Evolutionary conservation across 2,113 vertebrate species (phyloP), one percentile per base, ranked within the genome.

Genomic region (Cebidichthys violaceus): DNA sequence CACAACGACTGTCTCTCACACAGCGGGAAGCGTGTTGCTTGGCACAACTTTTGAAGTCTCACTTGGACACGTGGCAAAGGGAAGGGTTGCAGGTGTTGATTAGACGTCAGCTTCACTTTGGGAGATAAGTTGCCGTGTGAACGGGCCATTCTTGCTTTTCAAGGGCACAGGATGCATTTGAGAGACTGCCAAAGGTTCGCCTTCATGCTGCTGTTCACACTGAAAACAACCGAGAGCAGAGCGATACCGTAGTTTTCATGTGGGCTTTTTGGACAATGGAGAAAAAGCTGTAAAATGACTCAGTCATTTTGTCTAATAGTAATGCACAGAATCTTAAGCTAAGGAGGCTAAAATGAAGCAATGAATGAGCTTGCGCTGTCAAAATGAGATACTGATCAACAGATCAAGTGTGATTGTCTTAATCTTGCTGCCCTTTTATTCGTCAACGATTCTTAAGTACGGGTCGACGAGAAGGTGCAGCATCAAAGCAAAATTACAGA

Each of bases 11-110:
- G 78, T 70, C 82, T 88, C 61, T 20, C 89, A 68, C 79, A 7
- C 86, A 75, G 89, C 41, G 61, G 77, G 82, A 82, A 90, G 85
- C 75, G 47, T 80, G 90, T 87, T 86, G 88, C 86, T 94, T 94
- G 92, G 93, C 92, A 88, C 70, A 77, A 91, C 85, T 94, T 92
- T 92, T 92, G 92, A 94, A 92, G 94, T 95, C 94, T 94, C 92
- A 92, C 92, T 93, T 93, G 92, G 90, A 91, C 92, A 90, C 70
- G 60, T 83, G 75, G 93, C 86, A 87, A 85, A 91, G 82, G 84
- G 88, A 88, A 90, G 90, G 91, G 88, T 88, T 92, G 92, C 93
- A 93, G 94, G 95, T 94, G 95, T 95, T 95, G 93, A 95, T 95
- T 94, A 94, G 92, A 94, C 88, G 91, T 94, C 95, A 93, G 90